A percentile compares a stretch with the other conserved stretches of the same genome.
These are phyloP conservation scores for Meiosimyza platycephala DNA, from an alignment of 2,888 invertebrate species.

Conservation along the genomic window DNA sequence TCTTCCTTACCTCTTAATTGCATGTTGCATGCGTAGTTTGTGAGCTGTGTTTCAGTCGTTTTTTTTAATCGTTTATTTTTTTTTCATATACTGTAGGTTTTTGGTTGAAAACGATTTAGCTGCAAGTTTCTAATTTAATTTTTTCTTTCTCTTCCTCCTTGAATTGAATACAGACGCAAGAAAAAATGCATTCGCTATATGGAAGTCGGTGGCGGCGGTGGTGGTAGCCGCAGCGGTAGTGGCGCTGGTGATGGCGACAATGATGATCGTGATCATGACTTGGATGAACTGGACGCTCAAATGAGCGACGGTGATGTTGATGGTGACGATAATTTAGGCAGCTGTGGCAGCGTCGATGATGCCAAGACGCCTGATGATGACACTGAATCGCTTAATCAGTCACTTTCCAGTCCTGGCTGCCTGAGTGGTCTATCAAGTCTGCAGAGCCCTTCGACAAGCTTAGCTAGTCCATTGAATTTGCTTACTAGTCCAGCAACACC, in stretches of 20 bases:
- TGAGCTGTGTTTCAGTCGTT: slow-evolving; percentile 11
- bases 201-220: slow-evolving; percentile 79
- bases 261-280: slow-evolving; percentile 62
- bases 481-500: slow-evolving; percentile 72
- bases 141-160: slow-evolving; percentile 39
- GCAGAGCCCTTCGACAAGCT: slow-evolving; percentile 77
- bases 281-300: slow-evolving; percentile 47
- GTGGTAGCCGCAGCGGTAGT: slow-evolving; percentile 71
- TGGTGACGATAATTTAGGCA: slow-evolving; percentile 78
- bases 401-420: slow-evolving; percentile 72
- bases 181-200: slow-evolving; percentile 97
- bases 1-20: not conserved
- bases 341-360: slow-evolving; percentile 83
- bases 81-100: slow-evolving; percentile 34
- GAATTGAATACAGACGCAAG: slow-evolving; percentile 80
- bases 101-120: not conserved
- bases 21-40: slow-evolving; percentile 38
- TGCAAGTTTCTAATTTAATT: not conserved
- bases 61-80: slow-evolving; percentile 2
- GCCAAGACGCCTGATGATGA: slow-evolving; percentile 76
- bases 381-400: slow-evolving; percentile 74
- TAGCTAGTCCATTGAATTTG: slow-evolving; percentile 84
- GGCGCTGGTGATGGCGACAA: slow-evolving; percentile 76
- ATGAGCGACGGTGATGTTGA: slow-evolving; percentile 54
- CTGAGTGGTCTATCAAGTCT: slow-evolving; percentile 74